Evolutionary conservation across 2,797 vertebrate species (phyloP), one percentile per base, ranked within the genome.

Genomic region (Pogonophryne albipinna): DNA sequence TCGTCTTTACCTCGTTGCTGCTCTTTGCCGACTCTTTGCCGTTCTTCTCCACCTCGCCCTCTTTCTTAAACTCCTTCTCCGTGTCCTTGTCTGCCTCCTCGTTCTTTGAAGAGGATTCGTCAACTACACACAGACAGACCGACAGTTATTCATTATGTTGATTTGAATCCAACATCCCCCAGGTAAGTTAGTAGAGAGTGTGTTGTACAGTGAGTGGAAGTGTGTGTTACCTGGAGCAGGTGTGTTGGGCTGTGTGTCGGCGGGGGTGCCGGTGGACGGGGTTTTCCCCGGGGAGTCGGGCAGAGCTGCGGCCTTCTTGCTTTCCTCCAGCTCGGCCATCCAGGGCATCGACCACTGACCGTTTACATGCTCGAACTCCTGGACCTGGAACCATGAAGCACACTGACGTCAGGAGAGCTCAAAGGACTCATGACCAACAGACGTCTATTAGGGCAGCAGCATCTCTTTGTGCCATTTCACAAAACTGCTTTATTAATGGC

Each of bases 331-430:
- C 89, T 95, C 95, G 45, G 97, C 97, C 86, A 99, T 95, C 93
- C 98, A 98, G 16, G 98, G 98, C 97, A 99, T 97, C 68, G 98
- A 99, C 98, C 98, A 99, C 81, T 97, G 97, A 5, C 98, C 98
- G 0, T 99, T 99, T 14, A 99, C 98, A 0, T 99, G 97, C 83
- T 99, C 98, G 68, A 99, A 99, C 85, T 99, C 98, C 89, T 99
- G 98, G n/a, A 99, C 98, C 98, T 99, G 78, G 1, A 47, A 12
- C 14, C 34, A 9, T 0, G 5, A 13, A 6, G 23, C 42, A 2
- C 14, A 19, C 16, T 2, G 10, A 19, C 10, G 0, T 20, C 13
- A 58, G 11, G n/a, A 15, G 9, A 6, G 17, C 16, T 50, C 46
- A 42, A 9, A 38, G 27, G 27, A 27, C 27, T 27, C 27, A 9